These are phyloP conservation scores for Meleagris gallopavo DNA, from an alignment of 2,113 vertebrate species.

Conservation along the genomic window DNA sequence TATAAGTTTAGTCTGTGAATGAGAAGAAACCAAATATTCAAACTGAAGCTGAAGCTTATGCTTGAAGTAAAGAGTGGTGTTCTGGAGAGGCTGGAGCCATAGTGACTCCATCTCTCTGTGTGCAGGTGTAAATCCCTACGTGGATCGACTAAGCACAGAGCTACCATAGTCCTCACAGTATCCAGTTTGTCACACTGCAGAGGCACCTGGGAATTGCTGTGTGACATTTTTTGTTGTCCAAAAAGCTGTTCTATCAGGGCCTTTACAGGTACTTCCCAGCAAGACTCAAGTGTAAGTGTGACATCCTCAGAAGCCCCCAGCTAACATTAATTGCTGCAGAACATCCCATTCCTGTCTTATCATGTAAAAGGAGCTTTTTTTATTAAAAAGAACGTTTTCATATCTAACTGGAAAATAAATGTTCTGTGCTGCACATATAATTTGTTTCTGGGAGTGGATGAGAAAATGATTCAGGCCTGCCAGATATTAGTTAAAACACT, in stretches of 20 bases:
- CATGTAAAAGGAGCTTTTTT: background rate
- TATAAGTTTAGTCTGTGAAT: background rate
- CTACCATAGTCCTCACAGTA: background rate
- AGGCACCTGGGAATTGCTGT: background rate
- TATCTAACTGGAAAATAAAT: background rate
- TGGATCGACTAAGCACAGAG: fast-evolving
- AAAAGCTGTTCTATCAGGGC: background rate
- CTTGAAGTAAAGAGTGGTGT: background rate
- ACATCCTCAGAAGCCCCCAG: background rate
- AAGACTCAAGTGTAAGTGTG: background rate
- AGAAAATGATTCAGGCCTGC: background rate
- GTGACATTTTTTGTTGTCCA: background rate
- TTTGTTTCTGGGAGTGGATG: background rate
- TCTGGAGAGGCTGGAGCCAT: background rate
- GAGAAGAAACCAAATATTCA: background rate
- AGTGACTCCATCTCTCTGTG: background rate
- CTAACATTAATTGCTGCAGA: background rate
- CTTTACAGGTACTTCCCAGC: fast-evolving
- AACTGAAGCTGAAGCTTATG: background rate
- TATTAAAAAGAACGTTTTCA: background rate
- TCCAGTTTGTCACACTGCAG: background rate
- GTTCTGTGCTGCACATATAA: background rate
- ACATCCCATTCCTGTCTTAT: background rate
- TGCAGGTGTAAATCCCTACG: background rate
- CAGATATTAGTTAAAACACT: background rate